Evolutionary conservation across 2,888 invertebrate genomes (phyloP), one percentile per base, ranked within the genome.

Genomic region (Dysmachus trigonus): DNA sequence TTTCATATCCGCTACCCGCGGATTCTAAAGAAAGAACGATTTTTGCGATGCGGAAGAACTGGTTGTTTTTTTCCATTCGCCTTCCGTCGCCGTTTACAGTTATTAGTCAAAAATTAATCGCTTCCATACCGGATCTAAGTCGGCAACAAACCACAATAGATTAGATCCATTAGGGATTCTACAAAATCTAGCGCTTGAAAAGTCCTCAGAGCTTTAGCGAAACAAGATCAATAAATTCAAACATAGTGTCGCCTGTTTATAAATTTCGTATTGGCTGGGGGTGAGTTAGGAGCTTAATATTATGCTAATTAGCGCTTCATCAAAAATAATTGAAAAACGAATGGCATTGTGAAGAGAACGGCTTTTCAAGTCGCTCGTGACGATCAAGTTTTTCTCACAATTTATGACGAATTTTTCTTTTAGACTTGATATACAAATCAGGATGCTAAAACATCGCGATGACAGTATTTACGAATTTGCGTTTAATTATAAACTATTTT

Each of bases 91-190:
- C 35, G n/a, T 62, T 82, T 82, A 82, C 81, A 82, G 81, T 82
- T 82, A 82, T 62, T 82, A 35, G 51, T 18, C 30, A 82, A 62
- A 82, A 62, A 35, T 33, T 31, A 82, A 35, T 18, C 41, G 8
- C 31, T 82, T 82, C 62, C 18, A 82, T n/a, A 82, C 81, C 81
- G 81, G 81, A 82, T 82, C 81, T 82, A 62, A 33, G 62, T 22
- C 62, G 33, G 62, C 51, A 79, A 33, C 27, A 79, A 51, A 79
- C 22, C 38, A 76, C 35, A 76, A 41, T 30, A 77, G 47, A 27
- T 77, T 30, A 77, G 47, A 27, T 77, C 27, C 27, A 47, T 47
- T 47, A 41, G 27, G 62, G 62, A 62, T 22, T 18, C 18, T 62
- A 1, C 22, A 62, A n/a, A 62, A 62, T 22, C 13, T 18, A 62